phyloP scores from a whole-genome alignment of 1,140 invertebrate species.

The Drosophila chauvacae region DNA sequence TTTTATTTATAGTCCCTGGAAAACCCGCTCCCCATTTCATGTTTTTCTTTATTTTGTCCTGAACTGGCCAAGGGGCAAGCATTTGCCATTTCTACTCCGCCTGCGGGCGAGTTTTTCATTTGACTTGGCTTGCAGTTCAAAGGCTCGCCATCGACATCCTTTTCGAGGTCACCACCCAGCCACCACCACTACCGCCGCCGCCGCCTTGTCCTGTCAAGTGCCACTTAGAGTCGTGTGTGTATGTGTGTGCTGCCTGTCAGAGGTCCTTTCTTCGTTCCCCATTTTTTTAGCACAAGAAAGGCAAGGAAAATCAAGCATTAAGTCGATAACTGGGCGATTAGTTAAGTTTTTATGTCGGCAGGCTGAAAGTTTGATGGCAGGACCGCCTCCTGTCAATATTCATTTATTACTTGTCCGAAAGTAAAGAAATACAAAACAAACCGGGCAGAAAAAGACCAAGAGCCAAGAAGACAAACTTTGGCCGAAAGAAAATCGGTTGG shows the following conservation, averaged over 20 bases:
- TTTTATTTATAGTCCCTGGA: conserved; percentile 74
- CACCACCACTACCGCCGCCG: conserved; percentile 15
- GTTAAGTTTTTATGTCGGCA: conserved; percentile 76
- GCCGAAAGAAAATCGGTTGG: conserved; percentile 1
- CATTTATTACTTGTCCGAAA: conserved; percentile 73
- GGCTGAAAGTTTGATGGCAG: conserved; percentile 43
- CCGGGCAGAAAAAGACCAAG: conserved; percentile 1
- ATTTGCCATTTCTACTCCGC: conserved; percentile 72
- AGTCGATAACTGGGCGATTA: conserved; percentile 80
- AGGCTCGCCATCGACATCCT: conserved; percentile 47
- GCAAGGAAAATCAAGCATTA: conserved; percentile 70
- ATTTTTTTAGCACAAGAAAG: conserved; percentile 41
- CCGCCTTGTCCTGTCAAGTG: conserved; percentile 70
- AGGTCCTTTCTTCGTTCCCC: conserved; percentile 56
- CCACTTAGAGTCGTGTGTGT: conserved; percentile 46
- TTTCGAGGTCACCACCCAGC: conserved; percentile 57
- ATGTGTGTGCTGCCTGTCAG: conserved; percentile 42
- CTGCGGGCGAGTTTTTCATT: conserved; percentile 68
- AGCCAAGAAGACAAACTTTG: conserved; percentile 22
- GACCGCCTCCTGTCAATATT: conserved; percentile 72
- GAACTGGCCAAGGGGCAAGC: conserved; percentile 43
- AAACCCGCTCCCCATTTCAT: background rate
- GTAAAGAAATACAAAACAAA: conserved; percentile 37
- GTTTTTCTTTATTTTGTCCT: conserved; percentile 19
- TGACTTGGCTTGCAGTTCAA: conserved; percentile 80